Evolutionary conservation across 2,888 invertebrate genomes (phyloP), one percentile per base, ranked within the genome.

Genomic region (Zaprionus obscuricornis): DNA sequence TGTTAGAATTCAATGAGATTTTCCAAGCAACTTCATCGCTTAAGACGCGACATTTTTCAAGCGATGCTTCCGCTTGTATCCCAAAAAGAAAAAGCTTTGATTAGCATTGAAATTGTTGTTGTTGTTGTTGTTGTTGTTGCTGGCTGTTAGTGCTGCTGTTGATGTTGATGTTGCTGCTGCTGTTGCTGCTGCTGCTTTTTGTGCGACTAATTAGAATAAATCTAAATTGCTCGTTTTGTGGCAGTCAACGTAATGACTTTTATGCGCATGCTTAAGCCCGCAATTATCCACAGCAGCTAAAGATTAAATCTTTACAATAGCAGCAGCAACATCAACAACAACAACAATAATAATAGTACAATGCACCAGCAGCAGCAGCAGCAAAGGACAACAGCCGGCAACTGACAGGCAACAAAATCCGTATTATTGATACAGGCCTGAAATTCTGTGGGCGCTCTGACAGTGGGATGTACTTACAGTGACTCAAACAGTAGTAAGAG

Each of bases 201-300:
- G 45, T n/a, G 29, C 58, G 63, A 71, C 82, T 78, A 84, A 78
- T 78, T 78, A 78, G 74, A 84, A 78, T 78, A 78, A 78, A 78
- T 78, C 82, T 78, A 77, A 84, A 78, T 78, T 81, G 78, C 78
- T 66, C 85, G 78, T 78, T 78, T 82, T 84, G 78, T 52, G 78
- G 78, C 74, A 81, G 74, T 78, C 82, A 65, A 55, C 67, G 82
- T 84, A 78, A 78, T 78, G 78, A 68, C 78, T 84, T 78, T 78
- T 78, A 84, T 78, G 82, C 77, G 78, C 78, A 77, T 74, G 78
- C 82, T 71, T 78, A 84, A 79, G 83, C 71, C 72, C 63, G 75
- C 84, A 83, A 83, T 81, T 81, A 78, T 78, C 78, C 67, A 66
- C 81, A 73, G 81, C 77, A 69, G 79, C 71, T 74, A 82, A 82